Percentiles rank a stretch among this genome's conserved stretches.
Conservation (phyloP, 1,140 invertebrate species). For the Leptopilina boulardi region DNA sequence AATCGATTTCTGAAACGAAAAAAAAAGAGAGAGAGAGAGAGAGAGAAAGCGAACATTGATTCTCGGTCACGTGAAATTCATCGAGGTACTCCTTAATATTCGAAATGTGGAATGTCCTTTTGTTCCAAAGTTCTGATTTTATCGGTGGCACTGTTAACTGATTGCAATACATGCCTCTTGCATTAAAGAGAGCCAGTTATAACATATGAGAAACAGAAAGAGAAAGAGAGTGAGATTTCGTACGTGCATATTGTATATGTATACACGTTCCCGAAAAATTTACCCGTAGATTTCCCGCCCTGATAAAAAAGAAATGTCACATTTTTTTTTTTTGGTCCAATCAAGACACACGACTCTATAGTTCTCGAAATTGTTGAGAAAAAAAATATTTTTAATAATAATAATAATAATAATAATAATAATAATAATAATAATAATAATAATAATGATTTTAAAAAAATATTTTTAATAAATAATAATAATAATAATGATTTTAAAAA, state of each 20-base stretch:
- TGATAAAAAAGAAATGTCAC: slow-evolving; percentile 30
- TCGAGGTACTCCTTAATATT: slow-evolving; percentile 42
- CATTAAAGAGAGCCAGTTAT: slow-evolving; percentile 40
- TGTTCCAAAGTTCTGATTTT: slow-evolving; percentile 46
- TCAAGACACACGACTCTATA: not conserved
- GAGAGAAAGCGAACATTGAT: not conserved
- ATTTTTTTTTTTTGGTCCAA: not conserved
- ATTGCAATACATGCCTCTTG: slow-evolving; percentile 44
- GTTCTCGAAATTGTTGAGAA: not conserved
- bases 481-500: too few species aligned
- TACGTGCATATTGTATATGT: too few species aligned
- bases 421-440: too few species aligned
- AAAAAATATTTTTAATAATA: too few species aligned
- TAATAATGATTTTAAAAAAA: too few species aligned
- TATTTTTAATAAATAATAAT: too few species aligned
- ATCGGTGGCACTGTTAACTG: slow-evolving; percentile 39
- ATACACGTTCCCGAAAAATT: slow-evolving; percentile 7
- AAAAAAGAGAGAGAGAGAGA: not conserved
- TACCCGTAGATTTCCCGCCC: slow-evolving; percentile 4
- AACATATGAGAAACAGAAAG: not conserved
- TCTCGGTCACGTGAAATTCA: slow-evolving; percentile 29
- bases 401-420: too few species aligned
- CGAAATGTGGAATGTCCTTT: slow-evolving; percentile 44
- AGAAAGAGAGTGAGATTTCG: not conserved
- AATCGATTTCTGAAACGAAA: slow-evolving; percentile 41